Percentiles rank a stretch among this genome's conserved stretches.
Evolutionary conservation across 2,888 invertebrate genomes (phyloP).

Genomic region (Lasioglossum vierecki): DNA sequence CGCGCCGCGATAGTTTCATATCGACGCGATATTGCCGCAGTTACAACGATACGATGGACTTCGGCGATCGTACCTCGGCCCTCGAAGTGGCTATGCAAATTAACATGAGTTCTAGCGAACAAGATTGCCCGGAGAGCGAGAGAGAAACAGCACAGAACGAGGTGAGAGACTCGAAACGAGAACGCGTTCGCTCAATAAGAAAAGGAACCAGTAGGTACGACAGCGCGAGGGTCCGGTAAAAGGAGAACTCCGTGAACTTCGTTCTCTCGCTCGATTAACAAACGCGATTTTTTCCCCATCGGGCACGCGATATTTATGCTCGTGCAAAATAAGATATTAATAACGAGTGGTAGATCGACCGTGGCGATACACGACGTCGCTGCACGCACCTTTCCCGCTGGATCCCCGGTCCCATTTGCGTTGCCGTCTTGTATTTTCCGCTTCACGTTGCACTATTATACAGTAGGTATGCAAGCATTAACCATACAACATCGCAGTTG

Average conservation of each 20-base stretch:
- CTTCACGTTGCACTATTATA: neutral
- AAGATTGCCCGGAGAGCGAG: slow-evolving; percentile 60
- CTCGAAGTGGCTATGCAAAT: slow-evolving; percentile 74
- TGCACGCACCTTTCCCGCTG: slow-evolving; percentile 66
- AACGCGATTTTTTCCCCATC: slow-evolving; percentile 58
- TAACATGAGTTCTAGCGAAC: slow-evolving; percentile 68
- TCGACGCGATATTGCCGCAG: slow-evolving; percentile 62
- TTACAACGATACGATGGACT: slow-evolving; percentile 64
- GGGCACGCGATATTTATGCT: slow-evolving; percentile 70
- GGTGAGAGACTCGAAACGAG: neutral
- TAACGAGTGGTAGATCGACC: slow-evolving; percentile 72
- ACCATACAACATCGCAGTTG: neutral
- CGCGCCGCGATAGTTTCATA: slow-evolving; percentile 60
- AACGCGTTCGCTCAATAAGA: slow-evolving; percentile 26
- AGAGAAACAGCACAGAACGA: neutral
- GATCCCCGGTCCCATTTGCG: slow-evolving; percentile 15
- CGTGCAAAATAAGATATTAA: slow-evolving; percentile 74
- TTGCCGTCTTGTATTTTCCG: slow-evolving; percentile 21
- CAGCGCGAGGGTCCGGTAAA: slow-evolving; percentile 33
- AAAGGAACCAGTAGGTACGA: slow-evolving; percentile 42
- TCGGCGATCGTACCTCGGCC: slow-evolving; percentile 61
- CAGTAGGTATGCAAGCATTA: neutral
- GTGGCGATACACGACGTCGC: slow-evolving; percentile 68
- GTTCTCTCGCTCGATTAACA: slow-evolving; percentile 61
- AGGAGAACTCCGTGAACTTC: slow-evolving; percentile 46